These are phyloP conservation scores for Anodontia alba DNA, from an alignment of 2,888 invertebrate species.

Conservation along the genomic window DNA sequence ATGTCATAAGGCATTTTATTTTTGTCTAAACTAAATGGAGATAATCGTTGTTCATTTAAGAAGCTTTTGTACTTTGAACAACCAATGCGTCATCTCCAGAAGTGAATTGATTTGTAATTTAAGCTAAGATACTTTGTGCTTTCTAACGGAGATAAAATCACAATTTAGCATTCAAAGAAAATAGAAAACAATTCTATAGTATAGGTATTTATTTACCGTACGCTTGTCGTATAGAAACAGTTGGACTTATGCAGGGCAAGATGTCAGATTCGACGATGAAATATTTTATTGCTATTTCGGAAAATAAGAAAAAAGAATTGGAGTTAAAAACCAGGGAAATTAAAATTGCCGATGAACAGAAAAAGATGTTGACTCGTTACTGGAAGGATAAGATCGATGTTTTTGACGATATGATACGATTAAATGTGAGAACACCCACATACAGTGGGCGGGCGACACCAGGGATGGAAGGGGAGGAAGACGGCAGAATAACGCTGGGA, in stretches of 20 bases:
- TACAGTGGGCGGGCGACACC: constrained; percentile 23
- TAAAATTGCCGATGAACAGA: constrained; percentile 61
- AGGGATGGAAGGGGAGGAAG: background rate
- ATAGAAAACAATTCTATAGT: background rate
- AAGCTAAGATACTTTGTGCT: constrained; percentile 7
- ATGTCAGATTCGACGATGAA: constrained; percentile 54
- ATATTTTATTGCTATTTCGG: constrained; percentile 66
- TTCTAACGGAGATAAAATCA: background rate
- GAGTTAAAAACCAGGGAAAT: constrained; percentile 54
- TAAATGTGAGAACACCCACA: constrained; percentile 65
- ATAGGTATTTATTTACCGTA: background rate
- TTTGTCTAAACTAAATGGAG: background rate
- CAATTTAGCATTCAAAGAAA: background rate
- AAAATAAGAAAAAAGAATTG: constrained; percentile 62
- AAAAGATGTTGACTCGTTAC: constrained; percentile 60
- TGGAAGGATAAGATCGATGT: constrained; percentile 69
- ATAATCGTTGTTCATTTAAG: background rate
- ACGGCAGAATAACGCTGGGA: constrained; percentile 47
- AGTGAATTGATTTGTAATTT: constrained; percentile 15
- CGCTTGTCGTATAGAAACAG: background rate
- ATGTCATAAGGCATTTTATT: background rate
- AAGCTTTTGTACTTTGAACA: background rate
- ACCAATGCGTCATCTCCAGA: background rate
- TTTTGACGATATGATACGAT: constrained; percentile 66
- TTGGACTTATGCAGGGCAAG: constrained; percentile 23